Evolutionary conservation across 2,888 invertebrate species (phyloP).

Genomic region (Tenodera sinensis): DNA sequence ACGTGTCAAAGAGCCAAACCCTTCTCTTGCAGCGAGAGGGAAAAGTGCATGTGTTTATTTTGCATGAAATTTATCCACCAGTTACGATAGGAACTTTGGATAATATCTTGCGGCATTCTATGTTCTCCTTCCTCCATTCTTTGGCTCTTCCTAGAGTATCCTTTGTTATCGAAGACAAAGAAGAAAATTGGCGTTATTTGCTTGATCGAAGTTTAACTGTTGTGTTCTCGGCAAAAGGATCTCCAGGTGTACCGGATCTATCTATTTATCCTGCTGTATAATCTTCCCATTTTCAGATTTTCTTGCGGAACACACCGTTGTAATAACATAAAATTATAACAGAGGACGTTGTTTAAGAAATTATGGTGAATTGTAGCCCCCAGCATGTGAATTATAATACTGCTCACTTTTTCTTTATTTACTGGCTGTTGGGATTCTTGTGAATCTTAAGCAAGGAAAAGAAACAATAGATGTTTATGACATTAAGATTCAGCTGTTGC

Average conservation of each 20-base stretch:
- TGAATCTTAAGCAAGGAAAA: neutral
- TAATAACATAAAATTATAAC: neutral
- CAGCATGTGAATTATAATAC: neutral
- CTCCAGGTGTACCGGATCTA: neutral
- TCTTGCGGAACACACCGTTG: neutral
- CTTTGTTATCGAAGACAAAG: neutral
- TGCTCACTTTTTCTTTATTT: neutral
- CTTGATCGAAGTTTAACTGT: neutral
- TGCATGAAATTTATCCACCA: too few relatives aligned
- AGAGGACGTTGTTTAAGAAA: neutral
- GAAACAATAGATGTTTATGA: too few relatives aligned
- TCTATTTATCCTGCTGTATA: neutral
- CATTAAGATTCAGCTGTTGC: too few relatives aligned
- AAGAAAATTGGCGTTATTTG: neutral
- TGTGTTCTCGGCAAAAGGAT: neutral
- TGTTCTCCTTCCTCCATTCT: too few relatives aligned
- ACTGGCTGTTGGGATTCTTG: too few relatives aligned
- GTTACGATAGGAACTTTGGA: too few relatives aligned
- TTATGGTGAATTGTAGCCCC: neutral
- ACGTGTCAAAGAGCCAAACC: too few relatives aligned
- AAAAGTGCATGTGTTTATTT: too few relatives aligned
- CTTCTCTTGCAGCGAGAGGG: too few relatives aligned
- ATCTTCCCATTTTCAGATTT: neutral
- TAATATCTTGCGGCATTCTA: too few relatives aligned
- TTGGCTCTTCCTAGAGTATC: too few relatives aligned